Evolutionary conservation across 2,888 invertebrate genomes (phyloP).

Genomic region (Drosophila algonquin): DNA sequence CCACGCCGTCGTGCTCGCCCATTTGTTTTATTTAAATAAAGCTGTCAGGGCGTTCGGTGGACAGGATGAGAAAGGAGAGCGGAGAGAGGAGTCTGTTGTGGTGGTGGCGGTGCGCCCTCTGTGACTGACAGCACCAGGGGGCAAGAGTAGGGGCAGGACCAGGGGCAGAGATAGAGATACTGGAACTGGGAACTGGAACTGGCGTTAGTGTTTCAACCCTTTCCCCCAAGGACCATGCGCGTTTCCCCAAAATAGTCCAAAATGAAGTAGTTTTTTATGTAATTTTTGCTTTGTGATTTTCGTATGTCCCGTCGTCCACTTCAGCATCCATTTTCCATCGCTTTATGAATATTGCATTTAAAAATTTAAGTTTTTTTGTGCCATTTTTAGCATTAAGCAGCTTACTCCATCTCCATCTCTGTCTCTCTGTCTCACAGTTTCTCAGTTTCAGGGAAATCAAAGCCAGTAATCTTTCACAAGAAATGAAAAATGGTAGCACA

Average conservation of each 20-base stretch:
- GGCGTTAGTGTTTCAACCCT: slow-evolving; percentile 12
- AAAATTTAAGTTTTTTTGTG: not conserved
- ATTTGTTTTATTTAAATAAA: slow-evolving; percentile 71
- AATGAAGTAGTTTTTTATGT: slow-evolving; percentile 51
- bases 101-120: slow-evolving; percentile 28
- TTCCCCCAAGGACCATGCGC: slow-evolving; percentile 25
- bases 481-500: slow-evolving; percentile 14
- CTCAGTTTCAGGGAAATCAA: slow-evolving; percentile 3
- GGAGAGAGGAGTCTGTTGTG: slow-evolving; percentile 1
- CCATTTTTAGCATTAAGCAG: not conserved
- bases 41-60: slow-evolving; percentile 61
- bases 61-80: slow-evolving; percentile 12
- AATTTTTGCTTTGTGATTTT: slow-evolving; percentile 40
- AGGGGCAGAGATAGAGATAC: not conserved
- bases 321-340: not conserved
- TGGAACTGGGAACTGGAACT: not conserved
- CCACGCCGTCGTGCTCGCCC: slow-evolving; percentile 37
- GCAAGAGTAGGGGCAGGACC: not conserved
- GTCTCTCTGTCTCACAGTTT: not conserved
- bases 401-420: too few species aligned
- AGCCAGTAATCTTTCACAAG: slow-evolving; percentile 10
- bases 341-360: slow-evolving; percentile 1
- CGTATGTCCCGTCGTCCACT: not conserved
- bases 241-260: slow-evolving; percentile 43
- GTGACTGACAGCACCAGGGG: slow-evolving; percentile 64